A percentile compares a stretch with the other conserved stretches of the same genome.
These are phyloP conservation scores for Elephas maximus DNA, from an alignment of 2,113 vertebrate genomes.

Conservation along the genomic window DNA sequence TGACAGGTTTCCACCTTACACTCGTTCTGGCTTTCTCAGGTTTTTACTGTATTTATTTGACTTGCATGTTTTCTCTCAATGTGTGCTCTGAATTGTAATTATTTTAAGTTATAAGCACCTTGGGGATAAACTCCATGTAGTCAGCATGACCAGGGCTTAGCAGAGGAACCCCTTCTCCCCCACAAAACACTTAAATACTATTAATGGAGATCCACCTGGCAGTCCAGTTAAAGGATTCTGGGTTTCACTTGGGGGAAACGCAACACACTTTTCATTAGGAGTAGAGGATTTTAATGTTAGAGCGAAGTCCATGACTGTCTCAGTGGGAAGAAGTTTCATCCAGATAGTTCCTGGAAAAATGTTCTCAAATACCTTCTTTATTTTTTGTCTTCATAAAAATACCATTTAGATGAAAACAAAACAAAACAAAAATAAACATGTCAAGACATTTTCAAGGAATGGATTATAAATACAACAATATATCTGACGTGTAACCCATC, in stretches of 20 bases:
- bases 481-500: not conserved
- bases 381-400: constrained; percentile 47
- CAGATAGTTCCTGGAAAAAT: constrained; percentile 39
- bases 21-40: not conserved
- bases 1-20: not conserved
- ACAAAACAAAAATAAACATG: not conserved
- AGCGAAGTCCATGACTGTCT: constrained; percentile 28
- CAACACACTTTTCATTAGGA: not conserved
- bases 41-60: not conserved
- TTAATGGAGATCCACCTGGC: not conserved
- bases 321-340: constrained; percentile 40
- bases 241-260: constrained; percentile 33
- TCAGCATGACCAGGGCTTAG: not conserved
- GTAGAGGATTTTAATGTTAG: constrained; percentile 28
- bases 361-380: not conserved
- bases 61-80: constrained; percentile 21
- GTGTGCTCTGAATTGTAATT: not conserved
- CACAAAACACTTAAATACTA: not conserved
- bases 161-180: not conserved
- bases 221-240: constrained; percentile 4
- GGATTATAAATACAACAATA: not conserved
- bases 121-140: not conserved
- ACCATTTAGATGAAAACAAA: constrained; percentile 16
- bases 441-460: constrained; percentile 44
- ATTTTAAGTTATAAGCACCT: not conserved